Evolutionary conservation across 2,888 invertebrate species (phyloP), one percentile per base, ranked within the genome.

Genomic region (Tenthredo livida): DNA sequence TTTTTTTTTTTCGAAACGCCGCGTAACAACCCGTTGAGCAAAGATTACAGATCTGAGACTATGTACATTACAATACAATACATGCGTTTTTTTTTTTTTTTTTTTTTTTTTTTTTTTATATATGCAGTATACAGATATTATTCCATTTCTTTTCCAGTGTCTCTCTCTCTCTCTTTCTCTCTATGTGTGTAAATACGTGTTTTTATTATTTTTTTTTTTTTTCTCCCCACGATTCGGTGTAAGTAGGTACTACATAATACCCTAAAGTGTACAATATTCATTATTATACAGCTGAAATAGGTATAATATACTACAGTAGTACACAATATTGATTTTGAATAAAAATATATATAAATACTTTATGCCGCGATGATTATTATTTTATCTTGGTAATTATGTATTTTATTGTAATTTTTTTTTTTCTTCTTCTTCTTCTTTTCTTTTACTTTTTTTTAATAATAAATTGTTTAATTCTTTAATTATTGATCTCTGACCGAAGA

Each of bases 31-130:
- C 50, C 83, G 17, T 83, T 83, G 67, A 83, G 83, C 83, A 83
- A 83, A 83, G 67, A 70, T 83, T 83, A 83, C 83, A 83, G 83
- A 83, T 67, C 67, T 83, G 77, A 70, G 65, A 83, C 47, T 70
- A 83, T 67, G 12, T 67, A 50, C 29, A 82, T 29, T 29, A 61
- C 17, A 80, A 25, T 78, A 58, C 37, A 78, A 61, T 61, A 61
- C 21, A 54, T n/a, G 54, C 54, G 33, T 33, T 37, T 37, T 37
- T 37, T 37, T 37, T 37, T 37, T 37, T 10, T n/a, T n/a, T n/a
- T n/a, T 4, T 54, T n/a, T 29, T 29, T 29, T 29, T 29, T 29
- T 29, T 29, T 29, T 29, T 29, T n/a, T n/a, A n/a, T n/a, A 17
- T 17, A 50, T 25, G 21, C 21, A 61, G 61, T 61, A 25, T 61